Conservation (phyloP, 1,140 invertebrate species). For the Pollicipes pollicipes region DNA sequence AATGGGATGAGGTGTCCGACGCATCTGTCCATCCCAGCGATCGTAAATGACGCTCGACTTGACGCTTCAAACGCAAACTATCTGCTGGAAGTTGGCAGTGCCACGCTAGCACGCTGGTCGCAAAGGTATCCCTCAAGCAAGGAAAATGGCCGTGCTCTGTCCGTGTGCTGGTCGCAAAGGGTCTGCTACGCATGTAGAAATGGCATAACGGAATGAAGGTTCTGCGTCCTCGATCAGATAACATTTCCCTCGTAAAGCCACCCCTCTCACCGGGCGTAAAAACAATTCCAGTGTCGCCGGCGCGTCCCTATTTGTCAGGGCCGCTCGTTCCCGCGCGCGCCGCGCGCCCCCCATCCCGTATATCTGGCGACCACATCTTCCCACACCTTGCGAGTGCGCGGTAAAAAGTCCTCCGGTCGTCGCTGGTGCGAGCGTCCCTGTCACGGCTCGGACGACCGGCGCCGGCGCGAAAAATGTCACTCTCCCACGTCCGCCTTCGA, state of each 20-base stretch:
- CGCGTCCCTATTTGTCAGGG: background rate
- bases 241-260: background rate
- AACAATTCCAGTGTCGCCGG: background rate
- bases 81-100: too few species aligned
- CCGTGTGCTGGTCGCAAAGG: background rate
- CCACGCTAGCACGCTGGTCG: background rate
- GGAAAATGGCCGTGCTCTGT: too few species aligned
- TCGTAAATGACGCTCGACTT: background rate
- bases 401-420: background rate
- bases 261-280: background rate
- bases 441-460: background rate
- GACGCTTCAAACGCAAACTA: background rate
- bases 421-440: background rate
- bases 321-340: too few species aligned
- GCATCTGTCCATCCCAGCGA: background rate
- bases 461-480: background rate
- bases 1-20: background rate
- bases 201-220: background rate
- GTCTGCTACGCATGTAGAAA: background rate
- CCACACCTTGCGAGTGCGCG: background rate
- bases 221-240: background rate
- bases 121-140: too few species aligned
- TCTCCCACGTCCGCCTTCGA: background rate
- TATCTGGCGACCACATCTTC: background rate
- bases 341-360: too few species aligned